Percentiles rank a stretch among this genome's conserved stretches.
These are phyloP conservation scores for Hippolais icterina DNA, from an alignment of 2,113 vertebrate species.

Conservation along the genomic window DNA sequence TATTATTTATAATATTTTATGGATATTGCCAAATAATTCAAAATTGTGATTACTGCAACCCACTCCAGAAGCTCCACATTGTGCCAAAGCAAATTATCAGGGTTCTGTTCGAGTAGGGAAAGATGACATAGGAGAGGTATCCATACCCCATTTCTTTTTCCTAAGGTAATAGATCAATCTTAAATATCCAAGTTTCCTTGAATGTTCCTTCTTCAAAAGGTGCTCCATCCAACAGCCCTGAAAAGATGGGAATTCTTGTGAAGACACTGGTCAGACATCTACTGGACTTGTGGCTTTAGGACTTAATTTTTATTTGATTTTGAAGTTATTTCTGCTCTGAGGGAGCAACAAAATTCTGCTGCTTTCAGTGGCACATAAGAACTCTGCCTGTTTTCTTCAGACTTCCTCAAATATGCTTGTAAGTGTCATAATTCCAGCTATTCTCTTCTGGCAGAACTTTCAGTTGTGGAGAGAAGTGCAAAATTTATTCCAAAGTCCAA, in stretches of 20 bases:
- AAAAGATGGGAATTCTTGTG: not conserved
- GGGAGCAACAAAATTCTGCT: not conserved
- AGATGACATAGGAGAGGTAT: not conserved
- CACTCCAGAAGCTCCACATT: not conserved
- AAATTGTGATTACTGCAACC: not conserved
- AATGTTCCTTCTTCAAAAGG: not conserved
- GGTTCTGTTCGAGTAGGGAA: not conserved
- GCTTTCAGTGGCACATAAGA: not conserved
- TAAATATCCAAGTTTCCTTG: not conserved
- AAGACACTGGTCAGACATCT: not conserved
- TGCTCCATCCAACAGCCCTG: not conserved
- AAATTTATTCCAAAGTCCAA: not conserved
- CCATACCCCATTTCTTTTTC: not conserved
- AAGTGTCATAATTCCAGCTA: not conserved
- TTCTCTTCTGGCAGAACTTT: not conserved
- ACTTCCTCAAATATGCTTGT: not conserved
- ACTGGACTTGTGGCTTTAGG: not conserved
- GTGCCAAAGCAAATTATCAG: not conserved
- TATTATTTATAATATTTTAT: slow-evolving; percentile 44
- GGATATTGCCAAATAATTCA: not conserved
- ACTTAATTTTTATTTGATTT: not conserved
- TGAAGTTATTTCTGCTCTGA: not conserved
- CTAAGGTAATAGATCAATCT: not conserved
- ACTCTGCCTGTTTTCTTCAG: not conserved
- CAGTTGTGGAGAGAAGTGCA: not conserved